Conservation (phyloP, 2,888 invertebrate species). For the Diplolepis rosae region DNA sequence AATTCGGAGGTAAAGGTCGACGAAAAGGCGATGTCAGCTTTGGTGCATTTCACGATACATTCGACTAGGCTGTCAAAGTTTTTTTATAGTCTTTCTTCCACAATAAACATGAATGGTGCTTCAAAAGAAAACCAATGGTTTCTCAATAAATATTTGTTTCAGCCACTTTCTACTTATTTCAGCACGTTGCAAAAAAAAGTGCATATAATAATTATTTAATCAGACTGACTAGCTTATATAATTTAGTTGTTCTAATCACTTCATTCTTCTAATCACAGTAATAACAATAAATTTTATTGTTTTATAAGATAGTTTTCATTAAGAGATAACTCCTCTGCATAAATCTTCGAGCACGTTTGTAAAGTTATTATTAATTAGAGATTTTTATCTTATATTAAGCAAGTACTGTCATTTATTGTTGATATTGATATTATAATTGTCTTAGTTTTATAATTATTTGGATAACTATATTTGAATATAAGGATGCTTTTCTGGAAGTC, state of each 20-base stretch:
- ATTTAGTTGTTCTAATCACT: no score
- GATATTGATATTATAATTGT: neutral
- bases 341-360: neutral
- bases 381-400: neutral
- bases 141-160: neutral
- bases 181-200: neutral
- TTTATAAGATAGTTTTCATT: no score
- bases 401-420: neutral
- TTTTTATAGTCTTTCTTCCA: neutral
- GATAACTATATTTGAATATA: no score
- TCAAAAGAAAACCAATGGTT: neutral
- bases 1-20: slow-evolving; percentile 6
- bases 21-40: slow-evolving; percentile 17
- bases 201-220: no score
- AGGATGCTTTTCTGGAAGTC: no score
- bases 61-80: slow-evolving; percentile 7
- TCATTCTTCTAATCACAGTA: no score
- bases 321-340: neutral
- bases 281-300: no score
- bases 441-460: neutral
- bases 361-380: neutral
- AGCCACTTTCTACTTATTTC: neutral
- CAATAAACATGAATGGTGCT: neutral
- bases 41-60: slow-evolving; percentile 22
- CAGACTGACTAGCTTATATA: no score